Conservation (phyloP, 1,140 invertebrate species). For the Nebria ingens region DNA sequence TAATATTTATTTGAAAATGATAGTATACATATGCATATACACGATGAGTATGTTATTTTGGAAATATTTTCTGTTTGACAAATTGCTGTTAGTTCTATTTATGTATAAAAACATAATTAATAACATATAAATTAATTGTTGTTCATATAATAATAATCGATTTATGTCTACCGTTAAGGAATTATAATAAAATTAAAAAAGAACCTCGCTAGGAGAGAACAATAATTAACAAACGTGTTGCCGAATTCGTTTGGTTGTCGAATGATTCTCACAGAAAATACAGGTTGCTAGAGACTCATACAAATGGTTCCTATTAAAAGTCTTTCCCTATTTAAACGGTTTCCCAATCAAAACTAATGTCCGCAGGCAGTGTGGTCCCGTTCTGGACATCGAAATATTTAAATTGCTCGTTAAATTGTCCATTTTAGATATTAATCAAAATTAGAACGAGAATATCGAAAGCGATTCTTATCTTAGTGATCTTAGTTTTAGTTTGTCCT, state of each 20-base stretch:
- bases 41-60: too few species aligned
- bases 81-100: too few species aligned
- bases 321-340: constrained; percentile 8
- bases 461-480: neutral
- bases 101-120: too few species aligned
- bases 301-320: constrained; percentile 7
- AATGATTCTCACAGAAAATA: neutral
- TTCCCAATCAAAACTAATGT: constrained; percentile 6
- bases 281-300: neutral
- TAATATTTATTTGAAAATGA: too few species aligned
- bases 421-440: constrained; percentile 8
- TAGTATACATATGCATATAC: too few species aligned
- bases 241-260: neutral
- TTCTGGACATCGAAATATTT: neutral
- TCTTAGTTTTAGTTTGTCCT: too few species aligned
- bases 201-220: too few species aligned
- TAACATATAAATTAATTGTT: too few species aligned
- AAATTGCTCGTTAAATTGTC: constrained; percentile 7
- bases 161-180: too few species aligned
- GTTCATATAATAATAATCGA: too few species aligned
- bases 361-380: neutral
- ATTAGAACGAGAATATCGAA: constrained; percentile 3
- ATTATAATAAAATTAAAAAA: too few species aligned
- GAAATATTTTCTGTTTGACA: too few species aligned
- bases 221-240: constrained; percentile 2